phyloP scores from a whole-genome alignment of 2,888 invertebrate species.

The Adela reaumurella region DNA sequence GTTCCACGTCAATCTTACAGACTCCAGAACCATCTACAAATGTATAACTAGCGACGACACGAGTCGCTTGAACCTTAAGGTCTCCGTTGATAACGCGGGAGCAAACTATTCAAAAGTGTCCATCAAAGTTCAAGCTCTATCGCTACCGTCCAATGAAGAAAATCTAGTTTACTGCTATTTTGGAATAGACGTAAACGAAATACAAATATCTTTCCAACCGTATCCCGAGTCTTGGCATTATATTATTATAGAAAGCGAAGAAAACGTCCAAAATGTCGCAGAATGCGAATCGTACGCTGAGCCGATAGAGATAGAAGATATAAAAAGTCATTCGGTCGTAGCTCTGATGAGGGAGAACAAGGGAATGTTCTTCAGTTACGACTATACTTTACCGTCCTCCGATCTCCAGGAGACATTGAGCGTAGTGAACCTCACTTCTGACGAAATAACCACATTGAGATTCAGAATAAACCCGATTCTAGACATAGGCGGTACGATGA shows the following conservation, averaged over 20 bases:
- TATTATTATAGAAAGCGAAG: conserved; percentile 33
- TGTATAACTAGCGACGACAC: conserved; percentile 40
- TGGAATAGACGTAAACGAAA: conserved; percentile 34
- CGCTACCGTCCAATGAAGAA: conserved; percentile 49
- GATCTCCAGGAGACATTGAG: conserved; percentile 62
- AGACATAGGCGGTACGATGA: conserved; percentile 79
- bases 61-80: conserved; percentile 31
- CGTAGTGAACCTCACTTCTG: conserved; percentile 64
- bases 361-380: conserved; percentile 72
- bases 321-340: conserved; percentile 24
- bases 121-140: conserved; percentile 49
- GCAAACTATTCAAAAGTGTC: conserved; percentile 18
- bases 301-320: conserved; percentile 22
- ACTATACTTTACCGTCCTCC: conserved; percentile 66
- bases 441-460: conserved; percentile 60
- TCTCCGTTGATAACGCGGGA: conserved; percentile 34
- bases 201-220: conserved; percentile 47
- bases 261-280: conserved; percentile 15
- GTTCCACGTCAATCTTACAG: conserved; percentile 22
- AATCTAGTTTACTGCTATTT: conserved; percentile 45
- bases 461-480: conserved; percentile 66
- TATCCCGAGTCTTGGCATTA: conserved; percentile 64
- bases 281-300: conserved; percentile 35
- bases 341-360: conserved; percentile 58
- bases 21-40: conserved; percentile 38